These are phyloP conservation scores for Rhagoletis zephyria DNA, from an alignment of 1,140 invertebrate genomes.

Conservation along the genomic window DNA sequence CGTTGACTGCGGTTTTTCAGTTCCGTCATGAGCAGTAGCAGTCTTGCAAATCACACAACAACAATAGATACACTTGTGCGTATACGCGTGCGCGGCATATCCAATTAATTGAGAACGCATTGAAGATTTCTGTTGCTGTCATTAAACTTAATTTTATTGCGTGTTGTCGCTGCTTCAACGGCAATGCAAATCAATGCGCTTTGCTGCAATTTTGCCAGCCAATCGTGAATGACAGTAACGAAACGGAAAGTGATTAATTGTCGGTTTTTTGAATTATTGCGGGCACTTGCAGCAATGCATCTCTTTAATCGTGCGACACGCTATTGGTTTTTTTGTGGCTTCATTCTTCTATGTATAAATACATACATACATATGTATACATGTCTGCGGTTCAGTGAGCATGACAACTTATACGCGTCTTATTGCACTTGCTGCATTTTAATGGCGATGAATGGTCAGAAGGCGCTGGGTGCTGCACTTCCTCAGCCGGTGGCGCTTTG, in stretches of 20 bases:
- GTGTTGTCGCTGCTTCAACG: too few species aligned
- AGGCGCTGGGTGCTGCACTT: not conserved
- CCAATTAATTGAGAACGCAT: not conserved
- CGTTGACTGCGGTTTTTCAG: not conserved
- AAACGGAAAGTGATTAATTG: constrained; percentile 29
- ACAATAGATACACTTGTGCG: constrained; percentile 23
- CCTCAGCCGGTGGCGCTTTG: constrained; percentile 31
- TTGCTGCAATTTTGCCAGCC: too few species aligned
- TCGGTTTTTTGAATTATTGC: constrained; percentile 39
- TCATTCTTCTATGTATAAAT: not conserved
- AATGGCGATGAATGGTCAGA: not conserved
- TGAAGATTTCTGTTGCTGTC: not conserved
- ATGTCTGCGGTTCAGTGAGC: not conserved
- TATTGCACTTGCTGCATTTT: constrained; percentile 22
- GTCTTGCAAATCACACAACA: not conserved
- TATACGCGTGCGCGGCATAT: constrained; percentile 6
- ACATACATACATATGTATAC: not conserved
- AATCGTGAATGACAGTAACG: not conserved
- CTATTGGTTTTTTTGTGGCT: too few species aligned
- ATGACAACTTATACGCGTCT: constrained; percentile 35
- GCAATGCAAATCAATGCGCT: too few species aligned
- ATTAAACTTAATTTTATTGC: not conserved
- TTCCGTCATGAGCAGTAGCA: not conserved
- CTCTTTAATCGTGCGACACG: constrained; percentile 48
- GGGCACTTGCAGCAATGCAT: constrained; percentile 49